phyloP scores from a whole-genome alignment of 37 sponge, comb jelly and placozoan genomes.

The Agelas oroides region DNA sequence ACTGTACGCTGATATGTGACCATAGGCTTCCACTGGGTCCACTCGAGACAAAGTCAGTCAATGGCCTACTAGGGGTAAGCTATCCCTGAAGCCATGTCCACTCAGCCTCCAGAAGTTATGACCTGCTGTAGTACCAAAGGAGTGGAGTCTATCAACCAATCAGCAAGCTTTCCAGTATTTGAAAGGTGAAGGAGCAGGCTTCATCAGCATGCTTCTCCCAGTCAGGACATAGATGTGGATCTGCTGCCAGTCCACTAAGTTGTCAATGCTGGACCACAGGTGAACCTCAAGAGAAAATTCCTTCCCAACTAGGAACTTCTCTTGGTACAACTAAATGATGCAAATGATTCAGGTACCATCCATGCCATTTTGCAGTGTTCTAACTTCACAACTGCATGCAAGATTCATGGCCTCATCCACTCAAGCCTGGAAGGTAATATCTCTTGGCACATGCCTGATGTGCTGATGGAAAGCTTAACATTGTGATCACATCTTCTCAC shows the following conservation, averaged over 20 bases:
- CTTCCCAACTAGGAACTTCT: constrained; percentile 17
- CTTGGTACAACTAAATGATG: neutral
- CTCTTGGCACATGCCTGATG: neutral
- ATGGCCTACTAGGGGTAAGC: constrained; percentile 19
- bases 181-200: constrained; percentile 31
- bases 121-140: constrained; percentile 18
- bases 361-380: constrained; percentile 8
- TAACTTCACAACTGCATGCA: too few relatives aligned
- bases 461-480: constrained; percentile 4
- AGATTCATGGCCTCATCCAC: constrained; percentile 4
- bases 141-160: constrained; percentile 20
- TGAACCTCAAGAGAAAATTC: constrained; percentile 19
- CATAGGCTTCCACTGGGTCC: neutral
- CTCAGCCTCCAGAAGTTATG: constrained; percentile 29
- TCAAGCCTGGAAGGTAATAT: constrained; percentile 9
- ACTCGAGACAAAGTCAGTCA: constrained; percentile 44
- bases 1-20: neutral
- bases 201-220: constrained; percentile 19
- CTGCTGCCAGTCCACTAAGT: neutral
- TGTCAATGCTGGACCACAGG: neutral
- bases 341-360: neutral
- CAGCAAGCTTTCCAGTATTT: constrained; percentile 20
- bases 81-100: neutral
- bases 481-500: too few relatives aligned
- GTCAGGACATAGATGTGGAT: neutral